phyloP scores from a whole-genome alignment of 1,140 invertebrate genomes.

The Fopius arisanus region DNA sequence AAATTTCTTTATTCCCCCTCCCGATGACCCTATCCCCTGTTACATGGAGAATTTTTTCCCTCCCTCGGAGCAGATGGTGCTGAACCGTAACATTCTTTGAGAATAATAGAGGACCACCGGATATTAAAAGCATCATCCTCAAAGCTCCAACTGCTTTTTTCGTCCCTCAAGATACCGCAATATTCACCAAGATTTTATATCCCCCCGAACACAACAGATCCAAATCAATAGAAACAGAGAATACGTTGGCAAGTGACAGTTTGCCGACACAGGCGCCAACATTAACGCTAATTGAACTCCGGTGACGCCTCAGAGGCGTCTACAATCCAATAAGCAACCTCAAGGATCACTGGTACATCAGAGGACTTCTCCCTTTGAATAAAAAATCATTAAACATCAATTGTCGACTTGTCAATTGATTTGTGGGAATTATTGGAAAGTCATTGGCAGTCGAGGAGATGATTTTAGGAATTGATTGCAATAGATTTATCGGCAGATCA shows the following conservation, averaged over 20 bases:
- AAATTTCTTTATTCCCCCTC: neutral
- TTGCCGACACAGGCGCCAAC: slow-evolving; percentile 30
- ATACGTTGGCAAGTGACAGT: no score
- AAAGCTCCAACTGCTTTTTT: slow-evolving; percentile 16
- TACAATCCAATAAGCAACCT: slow-evolving; percentile 2
- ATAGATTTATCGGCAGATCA: no score
- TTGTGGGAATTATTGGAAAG: no score
- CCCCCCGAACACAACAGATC: neutral
- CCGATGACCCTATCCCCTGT: neutral
- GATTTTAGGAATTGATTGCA: no score
- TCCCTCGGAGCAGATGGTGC: neutral
- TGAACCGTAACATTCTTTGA: slow-evolving; percentile 31
- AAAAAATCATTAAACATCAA: no score
- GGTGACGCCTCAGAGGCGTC: slow-evolving; percentile 32
- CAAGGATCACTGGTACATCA: neutral
- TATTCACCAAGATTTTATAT: neutral
- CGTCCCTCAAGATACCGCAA: neutral
- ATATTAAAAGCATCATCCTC: slow-evolving; percentile 27
- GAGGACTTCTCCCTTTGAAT: no score
- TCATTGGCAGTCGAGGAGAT: no score
- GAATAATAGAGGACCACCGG: neutral
- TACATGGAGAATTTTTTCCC: neutral
- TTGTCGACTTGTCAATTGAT: no score
- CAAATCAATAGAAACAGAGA: no score
- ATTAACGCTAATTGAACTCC: slow-evolving; percentile 37